phyloP scores from a whole-genome alignment of 2,888 invertebrate species.

The Baccha elongata region DNA sequence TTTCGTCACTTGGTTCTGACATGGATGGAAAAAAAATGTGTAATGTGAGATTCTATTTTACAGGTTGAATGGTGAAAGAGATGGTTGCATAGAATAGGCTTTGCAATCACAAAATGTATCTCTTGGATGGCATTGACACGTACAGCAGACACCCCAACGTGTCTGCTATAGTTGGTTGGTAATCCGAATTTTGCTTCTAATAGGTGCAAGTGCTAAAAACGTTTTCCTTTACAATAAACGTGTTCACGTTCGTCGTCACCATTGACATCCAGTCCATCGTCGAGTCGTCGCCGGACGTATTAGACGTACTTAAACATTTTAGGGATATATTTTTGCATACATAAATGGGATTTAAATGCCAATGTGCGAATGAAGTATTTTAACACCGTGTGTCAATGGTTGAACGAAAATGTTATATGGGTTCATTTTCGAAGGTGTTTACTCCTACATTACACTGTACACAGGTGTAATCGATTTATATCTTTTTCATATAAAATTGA shows the following conservation, averaged over 20 bases:
- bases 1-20: constrained; percentile 55
- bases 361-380: too few relatives aligned
- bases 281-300: not conserved
- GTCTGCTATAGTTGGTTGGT: constrained; percentile 9
- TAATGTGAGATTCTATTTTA: constrained; percentile 43
- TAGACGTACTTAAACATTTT: constrained; percentile 29
- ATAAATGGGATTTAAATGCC: too few relatives aligned
- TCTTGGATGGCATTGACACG: constrained; percentile 12
- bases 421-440: too few relatives aligned
- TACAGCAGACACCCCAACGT: not conserved
- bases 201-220: constrained; percentile 51
- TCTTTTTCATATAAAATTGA: too few relatives aligned
- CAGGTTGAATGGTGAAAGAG: constrained; percentile 9
- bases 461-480: too few relatives aligned
- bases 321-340: too few relatives aligned
- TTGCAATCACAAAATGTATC: constrained; percentile 6
- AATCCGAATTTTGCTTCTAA: constrained; percentile 46
- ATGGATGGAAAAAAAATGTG: constrained; percentile 45
- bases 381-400: too few relatives aligned
- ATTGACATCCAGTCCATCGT: constrained; percentile 45
- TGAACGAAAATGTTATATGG: too few relatives aligned
- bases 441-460: too few relatives aligned
- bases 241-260: constrained; percentile 16
- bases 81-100: constrained; percentile 27
- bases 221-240: constrained; percentile 49